Evolutionary conservation across 1,140 invertebrate species (phyloP).

Genomic region (Lepidotrigona ventralis): DNA sequence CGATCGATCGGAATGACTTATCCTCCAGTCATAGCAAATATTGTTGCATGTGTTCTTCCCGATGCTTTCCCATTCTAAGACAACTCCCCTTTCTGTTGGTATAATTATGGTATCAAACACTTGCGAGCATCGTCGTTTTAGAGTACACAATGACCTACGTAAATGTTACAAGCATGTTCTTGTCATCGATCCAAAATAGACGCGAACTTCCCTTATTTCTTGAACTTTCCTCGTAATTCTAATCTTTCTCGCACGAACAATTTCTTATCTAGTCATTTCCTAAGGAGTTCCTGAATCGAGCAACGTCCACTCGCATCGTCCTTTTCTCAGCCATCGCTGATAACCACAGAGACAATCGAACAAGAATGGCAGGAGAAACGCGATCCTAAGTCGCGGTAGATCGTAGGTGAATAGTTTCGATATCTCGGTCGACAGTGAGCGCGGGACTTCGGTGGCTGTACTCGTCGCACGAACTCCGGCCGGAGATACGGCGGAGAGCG

Average conservation of each 20-base stretch:
- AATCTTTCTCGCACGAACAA: neutral
- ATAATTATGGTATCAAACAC: slow-evolving; percentile 9
- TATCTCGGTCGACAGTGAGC: slow-evolving; percentile 28
- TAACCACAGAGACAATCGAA: slow-evolving; percentile 6
- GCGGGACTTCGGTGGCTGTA: slow-evolving; percentile 38
- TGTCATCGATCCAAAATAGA: neutral
- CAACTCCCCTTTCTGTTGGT: neutral
- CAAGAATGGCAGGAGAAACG: neutral
- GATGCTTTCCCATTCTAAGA: neutral
- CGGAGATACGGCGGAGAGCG: slow-evolving; percentile 76
- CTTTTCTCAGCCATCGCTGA: neutral
- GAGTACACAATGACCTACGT: neutral
- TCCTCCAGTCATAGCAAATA: neutral
- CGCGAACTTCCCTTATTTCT: neutral
- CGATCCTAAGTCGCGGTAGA: slow-evolving; percentile 15
- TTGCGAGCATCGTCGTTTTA: neutral
- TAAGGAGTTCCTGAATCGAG: neutral
- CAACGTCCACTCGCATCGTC: neutral
- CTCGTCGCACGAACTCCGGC: slow-evolving; percentile 30
- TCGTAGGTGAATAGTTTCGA: slow-evolving; percentile 53
- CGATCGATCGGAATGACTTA: neutral
- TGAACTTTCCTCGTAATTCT: neutral
- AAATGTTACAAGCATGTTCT: neutral
- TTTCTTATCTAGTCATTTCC: neutral
- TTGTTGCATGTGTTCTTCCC: neutral